phyloP scores from a whole-genome alignment of 2,888 invertebrate genomes.

The Antheraea assamensis region DNA sequence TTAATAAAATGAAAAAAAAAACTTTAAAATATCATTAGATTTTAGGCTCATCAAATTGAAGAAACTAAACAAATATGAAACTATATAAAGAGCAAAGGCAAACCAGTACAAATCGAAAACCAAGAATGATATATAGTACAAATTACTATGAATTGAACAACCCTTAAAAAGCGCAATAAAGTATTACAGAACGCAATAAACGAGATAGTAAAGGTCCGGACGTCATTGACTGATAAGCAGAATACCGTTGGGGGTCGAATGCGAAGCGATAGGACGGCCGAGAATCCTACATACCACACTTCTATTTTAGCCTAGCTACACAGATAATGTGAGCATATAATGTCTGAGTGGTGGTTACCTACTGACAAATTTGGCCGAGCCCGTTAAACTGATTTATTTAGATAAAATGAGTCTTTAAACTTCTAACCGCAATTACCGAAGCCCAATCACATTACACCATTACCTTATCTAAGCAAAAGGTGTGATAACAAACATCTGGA shows the following conservation, averaged over 20 bases:
- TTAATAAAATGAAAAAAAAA: no score
- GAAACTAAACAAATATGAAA: no score
- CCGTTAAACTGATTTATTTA: conserved; percentile 4
- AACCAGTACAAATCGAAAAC: background rate
- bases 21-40: no score
- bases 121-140: background rate
- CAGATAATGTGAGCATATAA: conserved; percentile 3
- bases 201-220: conserved; percentile 46
- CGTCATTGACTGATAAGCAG: conserved; percentile 46
- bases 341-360: background rate
- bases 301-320: conserved; percentile 11
- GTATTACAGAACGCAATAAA: conserved; percentile 20
- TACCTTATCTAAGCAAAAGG: background rate
- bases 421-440: background rate
- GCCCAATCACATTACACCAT: background rate
- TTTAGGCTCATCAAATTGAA: no score
- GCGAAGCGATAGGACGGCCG: conserved; percentile 15
- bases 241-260: conserved; percentile 17
- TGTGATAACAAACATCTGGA: background rate
- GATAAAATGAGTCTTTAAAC: background rate
- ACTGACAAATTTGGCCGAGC: conserved; percentile 3
- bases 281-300: conserved; percentile 14
- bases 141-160: background rate
- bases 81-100: background rate
- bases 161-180: conserved; percentile 12